These are phyloP conservation scores for Vanessa atalanta DNA, from an alignment of 1,140 invertebrate species.

Conservation along the genomic window DNA sequence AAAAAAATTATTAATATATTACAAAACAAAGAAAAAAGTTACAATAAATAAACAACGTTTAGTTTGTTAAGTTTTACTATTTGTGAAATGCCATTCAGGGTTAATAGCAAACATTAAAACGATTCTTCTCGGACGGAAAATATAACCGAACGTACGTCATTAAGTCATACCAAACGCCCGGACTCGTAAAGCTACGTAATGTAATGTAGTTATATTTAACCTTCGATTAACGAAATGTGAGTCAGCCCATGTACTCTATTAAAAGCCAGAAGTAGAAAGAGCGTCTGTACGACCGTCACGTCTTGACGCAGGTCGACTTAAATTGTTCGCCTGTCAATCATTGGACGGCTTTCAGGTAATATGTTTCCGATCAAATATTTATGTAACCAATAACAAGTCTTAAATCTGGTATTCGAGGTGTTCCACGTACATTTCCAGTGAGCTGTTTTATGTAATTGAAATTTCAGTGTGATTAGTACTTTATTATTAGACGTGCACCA, in stretches of 20 bases:
- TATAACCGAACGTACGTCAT: conserved; percentile 35
- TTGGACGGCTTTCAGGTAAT: conserved; percentile 30
- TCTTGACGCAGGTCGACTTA: conserved; percentile 46
- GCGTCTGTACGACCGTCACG: conserved; percentile 57
- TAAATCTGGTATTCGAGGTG: background rate
- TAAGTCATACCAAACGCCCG: conserved; percentile 40
- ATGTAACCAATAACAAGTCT: conserved; percentile 1
- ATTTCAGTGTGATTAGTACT: too few species aligned
- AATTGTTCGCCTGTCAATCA: conserved; percentile 46
- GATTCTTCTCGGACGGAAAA: conserved; percentile 16
- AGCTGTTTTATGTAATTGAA: too few species aligned
- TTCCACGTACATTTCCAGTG: background rate
- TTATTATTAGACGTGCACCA: too few species aligned
- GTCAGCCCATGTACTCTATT: conserved; percentile 61
- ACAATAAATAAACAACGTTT: too few species aligned
- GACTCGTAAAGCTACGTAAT: conserved; percentile 51
- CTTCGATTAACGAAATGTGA: conserved; percentile 75
- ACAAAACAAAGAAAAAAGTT: too few species aligned
- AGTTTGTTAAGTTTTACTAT: conserved; percentile 2
- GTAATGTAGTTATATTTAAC: conserved; percentile 67
- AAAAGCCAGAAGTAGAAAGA: conserved; percentile 52
- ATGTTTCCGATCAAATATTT: conserved; percentile 29
- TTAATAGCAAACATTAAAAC: conserved; percentile 19
- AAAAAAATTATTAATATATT: too few species aligned
- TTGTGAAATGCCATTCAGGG: conserved; percentile 8